Evolutionary conservation across 2,113 vertebrate species (phyloP).

Genomic region (Pterocles gutturalis): DNA sequence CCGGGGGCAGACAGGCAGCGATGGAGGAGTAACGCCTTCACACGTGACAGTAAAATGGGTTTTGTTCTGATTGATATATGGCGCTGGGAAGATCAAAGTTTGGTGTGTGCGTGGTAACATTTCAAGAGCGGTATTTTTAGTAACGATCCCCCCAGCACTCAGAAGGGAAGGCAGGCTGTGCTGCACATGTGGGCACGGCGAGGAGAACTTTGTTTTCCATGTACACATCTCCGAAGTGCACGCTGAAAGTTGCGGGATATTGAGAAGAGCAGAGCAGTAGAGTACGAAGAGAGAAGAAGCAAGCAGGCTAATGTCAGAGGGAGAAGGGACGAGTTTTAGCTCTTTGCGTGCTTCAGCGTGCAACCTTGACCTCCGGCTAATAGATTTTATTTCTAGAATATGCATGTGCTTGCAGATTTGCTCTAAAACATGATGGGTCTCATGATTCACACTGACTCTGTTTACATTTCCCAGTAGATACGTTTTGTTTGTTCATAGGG

Average conservation of each 20-base stretch:
- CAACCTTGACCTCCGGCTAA: conserved; percentile 51
- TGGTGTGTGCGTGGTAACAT: background rate
- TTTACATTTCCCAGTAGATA: conserved; percentile 50
- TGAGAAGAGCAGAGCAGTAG: background rate
- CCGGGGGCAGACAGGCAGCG: background rate
- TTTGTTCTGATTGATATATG: background rate
- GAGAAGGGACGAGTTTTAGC: background rate
- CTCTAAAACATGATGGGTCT: conserved; percentile 34
- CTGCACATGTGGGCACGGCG: background rate
- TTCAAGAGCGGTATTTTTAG: conserved; percentile 6
- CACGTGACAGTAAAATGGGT: background rate
- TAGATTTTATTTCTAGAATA: conserved; percentile 61
- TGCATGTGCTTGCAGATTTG: conserved; percentile 24
- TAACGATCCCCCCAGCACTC: background rate
- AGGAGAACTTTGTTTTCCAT: background rate
- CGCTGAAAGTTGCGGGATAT: background rate
- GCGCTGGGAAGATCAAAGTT: conserved; percentile 56
- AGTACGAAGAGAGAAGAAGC: background rate
- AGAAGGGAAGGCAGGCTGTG: conserved; percentile 22
- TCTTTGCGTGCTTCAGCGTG: conserved; percentile 1
- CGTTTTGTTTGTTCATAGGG: conserved; percentile 48
- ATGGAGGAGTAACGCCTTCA: background rate
- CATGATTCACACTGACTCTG: conserved; percentile 39
- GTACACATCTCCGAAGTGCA: background rate
- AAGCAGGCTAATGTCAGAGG: background rate